Conservation (phyloP, 2,888 invertebrate genomes). For the Litoditis marina region DNA sequence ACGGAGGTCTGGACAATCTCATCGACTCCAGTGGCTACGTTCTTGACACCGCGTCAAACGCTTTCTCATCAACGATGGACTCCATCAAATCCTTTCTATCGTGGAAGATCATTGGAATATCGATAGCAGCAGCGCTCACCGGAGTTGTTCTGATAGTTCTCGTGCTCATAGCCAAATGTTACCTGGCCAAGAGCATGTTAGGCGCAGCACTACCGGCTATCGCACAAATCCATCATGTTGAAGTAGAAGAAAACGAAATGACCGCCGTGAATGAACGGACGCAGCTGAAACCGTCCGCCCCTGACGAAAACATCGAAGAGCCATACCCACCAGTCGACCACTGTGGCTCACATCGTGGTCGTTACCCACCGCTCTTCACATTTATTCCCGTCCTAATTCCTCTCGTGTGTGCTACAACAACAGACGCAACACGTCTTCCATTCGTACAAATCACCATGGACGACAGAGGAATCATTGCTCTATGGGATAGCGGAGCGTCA, state of each 20-base stretch:
- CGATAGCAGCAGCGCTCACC: too few species aligned
- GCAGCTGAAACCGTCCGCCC: too few species aligned
- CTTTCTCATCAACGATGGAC: too few species aligned
- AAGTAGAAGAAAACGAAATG: neutral
- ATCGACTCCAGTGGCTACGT: too few species aligned
- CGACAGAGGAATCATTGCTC: neutral
- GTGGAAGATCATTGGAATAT: too few species aligned
- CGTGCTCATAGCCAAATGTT: neutral
- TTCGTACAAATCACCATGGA: conserved; percentile 6
- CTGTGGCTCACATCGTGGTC: too few species aligned
- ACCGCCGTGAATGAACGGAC: neutral
- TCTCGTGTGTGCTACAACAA: neutral
- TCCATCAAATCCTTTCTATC: too few species aligned
- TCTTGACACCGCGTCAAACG: too few species aligned
- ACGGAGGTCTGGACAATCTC: too few species aligned
- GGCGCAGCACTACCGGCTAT: neutral
- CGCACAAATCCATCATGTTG: neutral
- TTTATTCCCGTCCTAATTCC: conserved; percentile 15
- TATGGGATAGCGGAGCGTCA: conserved; percentile 11
- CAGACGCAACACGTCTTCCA: neutral
- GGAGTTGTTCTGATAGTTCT: too few species aligned
- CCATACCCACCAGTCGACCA: too few species aligned
- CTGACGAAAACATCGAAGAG: too few species aligned
- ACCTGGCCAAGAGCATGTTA: neutral
- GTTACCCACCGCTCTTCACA: conserved; percentile 15